Conservation (phyloP, 1,140 invertebrate species). For the Caenorhabditis briggsae region DNA sequence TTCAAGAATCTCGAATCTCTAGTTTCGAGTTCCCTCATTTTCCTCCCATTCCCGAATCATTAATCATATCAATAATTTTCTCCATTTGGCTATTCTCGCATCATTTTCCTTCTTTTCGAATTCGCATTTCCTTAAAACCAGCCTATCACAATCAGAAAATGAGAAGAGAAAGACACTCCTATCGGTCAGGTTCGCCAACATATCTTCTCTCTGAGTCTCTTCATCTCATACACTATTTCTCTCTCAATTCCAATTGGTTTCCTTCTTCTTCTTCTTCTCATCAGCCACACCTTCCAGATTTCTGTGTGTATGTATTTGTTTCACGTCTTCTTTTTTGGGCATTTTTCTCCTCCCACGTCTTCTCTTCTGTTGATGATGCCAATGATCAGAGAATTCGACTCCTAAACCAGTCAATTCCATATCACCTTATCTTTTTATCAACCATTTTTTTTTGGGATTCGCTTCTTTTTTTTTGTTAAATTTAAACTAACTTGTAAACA, state of each 20-base stretch:
- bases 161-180: slow-evolving; percentile 23
- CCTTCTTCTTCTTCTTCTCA: neutral
- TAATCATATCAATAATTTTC: neutral
- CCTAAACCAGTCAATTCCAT: neutral
- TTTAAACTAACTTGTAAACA: too few species aligned
- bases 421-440: slow-evolving; percentile 15
- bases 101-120: neutral
- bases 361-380: neutral
- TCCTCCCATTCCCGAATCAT: neutral
- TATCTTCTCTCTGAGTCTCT: slow-evolving; percentile 1
- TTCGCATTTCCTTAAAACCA: slow-evolving; percentile 20
- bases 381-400: neutral
- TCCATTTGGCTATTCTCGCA: neutral
- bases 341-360: neutral
- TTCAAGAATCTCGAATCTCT: too few species aligned
- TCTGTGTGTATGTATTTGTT: slow-evolving; percentile 27
- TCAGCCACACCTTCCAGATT: slow-evolving; percentile 38
- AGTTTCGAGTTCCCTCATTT: too few species aligned
- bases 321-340: slow-evolving; percentile 23
- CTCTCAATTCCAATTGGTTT: neutral
- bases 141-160: slow-evolving; percentile 51
- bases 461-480: too few species aligned
- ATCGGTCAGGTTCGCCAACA: slow-evolving; percentile 30
- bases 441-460: neutral
- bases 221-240: slow-evolving; percentile 1